Conservation (phyloP, 1,140 invertebrate species). For the Cydia fagiglandana region DNA sequence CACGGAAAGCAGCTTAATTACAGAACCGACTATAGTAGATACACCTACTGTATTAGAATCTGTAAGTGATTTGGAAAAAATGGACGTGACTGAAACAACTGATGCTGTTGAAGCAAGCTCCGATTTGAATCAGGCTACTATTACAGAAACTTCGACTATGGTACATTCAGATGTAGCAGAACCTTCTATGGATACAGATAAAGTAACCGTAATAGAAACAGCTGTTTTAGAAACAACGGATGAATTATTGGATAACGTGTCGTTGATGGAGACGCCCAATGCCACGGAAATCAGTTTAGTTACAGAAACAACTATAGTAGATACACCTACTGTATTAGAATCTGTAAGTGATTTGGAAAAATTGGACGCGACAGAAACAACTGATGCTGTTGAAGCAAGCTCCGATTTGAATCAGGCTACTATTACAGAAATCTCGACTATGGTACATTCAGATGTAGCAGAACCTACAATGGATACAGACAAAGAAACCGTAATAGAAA, state of each 20-base stretch:
- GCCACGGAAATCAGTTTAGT: neutral
- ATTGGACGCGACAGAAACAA: neutral
- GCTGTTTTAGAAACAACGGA: neutral
- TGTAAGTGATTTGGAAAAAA: neutral
- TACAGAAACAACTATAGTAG: neutral
- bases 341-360: neutral
- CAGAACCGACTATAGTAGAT: neutral
- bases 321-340: constrained; percentile 6
- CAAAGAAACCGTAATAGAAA: neutral
- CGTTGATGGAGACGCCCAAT: neutral
- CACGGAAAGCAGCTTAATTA: neutral
- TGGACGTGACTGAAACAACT: neutral
- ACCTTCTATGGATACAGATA: too few relatives aligned
- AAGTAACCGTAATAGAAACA: too few relatives aligned
- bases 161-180: too few relatives aligned
- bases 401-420: neutral
- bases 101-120: neutral
- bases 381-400: neutral
- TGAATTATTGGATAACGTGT: neutral
- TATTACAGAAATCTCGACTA: neutral
- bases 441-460: too few relatives aligned
- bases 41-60: neutral
- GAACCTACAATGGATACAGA: neutral
- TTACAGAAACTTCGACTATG: too few relatives aligned
- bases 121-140: too few relatives aligned